Conservation (phyloP, 2,797 vertebrate species). For the Lutjanus argentimaculatus region DNA sequence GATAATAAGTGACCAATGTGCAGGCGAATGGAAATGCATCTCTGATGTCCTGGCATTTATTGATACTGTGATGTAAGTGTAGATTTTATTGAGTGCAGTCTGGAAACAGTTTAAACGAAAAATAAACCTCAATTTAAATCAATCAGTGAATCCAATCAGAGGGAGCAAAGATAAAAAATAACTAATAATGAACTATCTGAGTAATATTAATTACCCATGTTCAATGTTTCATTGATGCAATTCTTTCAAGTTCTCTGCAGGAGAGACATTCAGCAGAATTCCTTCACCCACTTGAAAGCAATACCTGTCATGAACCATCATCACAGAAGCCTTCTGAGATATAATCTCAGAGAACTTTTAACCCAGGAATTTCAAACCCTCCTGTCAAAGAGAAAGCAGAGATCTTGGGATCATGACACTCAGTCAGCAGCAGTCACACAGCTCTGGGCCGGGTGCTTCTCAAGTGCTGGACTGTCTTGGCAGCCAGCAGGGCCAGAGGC, state of each 20-base stretch:
- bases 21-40: slow-evolving; percentile 29
- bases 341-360: slow-evolving; percentile 88
- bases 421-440: slow-evolving; percentile 86
- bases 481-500: slow-evolving; percentile 77
- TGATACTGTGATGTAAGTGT: slow-evolving; percentile 51
- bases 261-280: slow-evolving; percentile 72
- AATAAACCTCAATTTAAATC: slow-evolving; percentile 50
- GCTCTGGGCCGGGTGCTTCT: slow-evolving; percentile 83
- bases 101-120: slow-evolving; percentile 45
- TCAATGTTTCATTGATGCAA: slow-evolving; percentile 21
- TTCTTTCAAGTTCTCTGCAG: slow-evolving; percentile 49
- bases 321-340: slow-evolving; percentile 86
- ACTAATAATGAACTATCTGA: slow-evolving; percentile 1
- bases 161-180: slow-evolving; percentile 11
- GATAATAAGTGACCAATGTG: no score
- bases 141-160: slow-evolving; percentile 41
- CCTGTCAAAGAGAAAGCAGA: slow-evolving; percentile 86
- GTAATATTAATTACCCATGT: slow-evolving; percentile 9
- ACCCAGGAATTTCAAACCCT: slow-evolving; percentile 87
- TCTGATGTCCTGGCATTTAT: slow-evolving; percentile 58
- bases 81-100: slow-evolving; percentile 56
- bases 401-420: slow-evolving; percentile 87
- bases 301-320: slow-evolving; percentile 86
- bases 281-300: slow-evolving; percentile 77
- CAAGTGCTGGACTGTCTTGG: slow-evolving; percentile 81